phyloP scores from a whole-genome alignment of 2,888 invertebrate genomes.

The Lycocerus yunnanus region DNA sequence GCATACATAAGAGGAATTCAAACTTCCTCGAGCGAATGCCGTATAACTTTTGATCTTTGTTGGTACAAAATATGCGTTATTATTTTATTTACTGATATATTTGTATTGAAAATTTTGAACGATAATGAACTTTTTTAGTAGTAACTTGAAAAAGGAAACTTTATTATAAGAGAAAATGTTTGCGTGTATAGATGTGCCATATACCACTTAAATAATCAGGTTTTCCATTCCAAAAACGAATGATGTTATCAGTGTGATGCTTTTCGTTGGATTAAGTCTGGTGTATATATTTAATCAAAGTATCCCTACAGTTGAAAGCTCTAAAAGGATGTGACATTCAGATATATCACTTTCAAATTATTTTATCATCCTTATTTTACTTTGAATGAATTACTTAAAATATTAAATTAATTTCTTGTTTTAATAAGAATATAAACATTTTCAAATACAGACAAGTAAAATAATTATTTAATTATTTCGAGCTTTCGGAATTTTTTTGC shows the following conservation, averaged over 20 bases:
- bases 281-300: constrained; percentile 30
- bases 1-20: constrained; percentile 39
- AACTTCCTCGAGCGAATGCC: constrained; percentile 38
- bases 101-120: neutral
- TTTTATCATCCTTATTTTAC: neutral
- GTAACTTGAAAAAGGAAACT: neutral
- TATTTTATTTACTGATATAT: neutral
- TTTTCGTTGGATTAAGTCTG: constrained; percentile 31
- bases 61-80: neutral
- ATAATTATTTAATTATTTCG: too few species aligned
- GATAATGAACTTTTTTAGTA: neutral
- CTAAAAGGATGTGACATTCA: constrained; percentile 19
- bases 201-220: constrained; percentile 14
- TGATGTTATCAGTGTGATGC: constrained; percentile 29
- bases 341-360: constrained; percentile 19
- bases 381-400: neutral
- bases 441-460: too few species aligned
- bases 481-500: too few species aligned
- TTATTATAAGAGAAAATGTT: neutral
- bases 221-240: constrained; percentile 19
- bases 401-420: neutral
- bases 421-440: neutral
- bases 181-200: neutral
- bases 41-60: constrained; percentile 34
- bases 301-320: constrained; percentile 6